phyloP scores from a whole-genome alignment of 2,888 invertebrate species.

The Conus canariensis region DNA sequence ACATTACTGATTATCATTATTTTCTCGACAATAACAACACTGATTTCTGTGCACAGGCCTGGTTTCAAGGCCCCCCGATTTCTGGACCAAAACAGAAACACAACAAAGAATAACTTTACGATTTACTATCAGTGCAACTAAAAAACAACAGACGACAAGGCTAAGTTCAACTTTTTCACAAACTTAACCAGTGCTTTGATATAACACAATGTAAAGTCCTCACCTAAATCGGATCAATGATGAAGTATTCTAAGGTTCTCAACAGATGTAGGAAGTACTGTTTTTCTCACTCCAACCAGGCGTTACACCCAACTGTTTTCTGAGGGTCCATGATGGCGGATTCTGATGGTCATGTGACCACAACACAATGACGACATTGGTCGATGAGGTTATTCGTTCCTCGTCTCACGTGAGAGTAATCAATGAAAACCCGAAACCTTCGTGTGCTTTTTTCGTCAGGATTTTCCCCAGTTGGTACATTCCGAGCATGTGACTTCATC shows the following conservation, averaged over 20 bases:
- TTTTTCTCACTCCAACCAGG: neutral
- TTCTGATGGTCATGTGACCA: conserved; percentile 41
- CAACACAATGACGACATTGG: conserved; percentile 40
- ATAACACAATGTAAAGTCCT: neutral
- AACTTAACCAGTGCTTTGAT: neutral
- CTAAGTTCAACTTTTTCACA: neutral
- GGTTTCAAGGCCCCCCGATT: no score
- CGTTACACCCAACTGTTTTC: conserved; percentile 11
- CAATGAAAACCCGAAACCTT: neutral
- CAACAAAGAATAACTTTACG: no score
- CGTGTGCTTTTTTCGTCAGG: neutral
- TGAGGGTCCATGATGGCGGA: conserved; percentile 43
- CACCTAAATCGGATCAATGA: neutral
- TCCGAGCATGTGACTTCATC: neutral
- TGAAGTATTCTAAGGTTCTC: neutral
- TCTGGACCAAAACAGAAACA: no score
- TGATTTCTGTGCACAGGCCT: no score
- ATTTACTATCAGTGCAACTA: no score
- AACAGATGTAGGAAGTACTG: neutral
- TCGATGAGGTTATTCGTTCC: conserved; percentile 28
- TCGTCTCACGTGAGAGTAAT: conserved; percentile 24
- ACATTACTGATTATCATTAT: no score
- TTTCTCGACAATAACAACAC: no score
- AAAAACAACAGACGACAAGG: no score
- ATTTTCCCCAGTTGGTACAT: neutral